Base-by-base conservation (phyloP, 2,113 vertebrate genomes). In the Spizaetus ornatus region DNA sequence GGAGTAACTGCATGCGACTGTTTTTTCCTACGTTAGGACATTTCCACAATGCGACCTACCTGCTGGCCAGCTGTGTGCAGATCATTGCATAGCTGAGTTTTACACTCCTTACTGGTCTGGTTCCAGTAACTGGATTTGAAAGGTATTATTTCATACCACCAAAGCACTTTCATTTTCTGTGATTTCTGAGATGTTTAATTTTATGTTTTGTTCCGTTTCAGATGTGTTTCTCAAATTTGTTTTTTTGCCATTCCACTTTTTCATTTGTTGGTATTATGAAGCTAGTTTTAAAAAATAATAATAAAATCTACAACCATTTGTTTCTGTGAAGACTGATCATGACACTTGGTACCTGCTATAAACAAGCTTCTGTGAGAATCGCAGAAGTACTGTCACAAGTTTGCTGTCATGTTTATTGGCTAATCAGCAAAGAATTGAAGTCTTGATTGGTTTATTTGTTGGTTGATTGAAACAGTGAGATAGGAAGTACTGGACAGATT, bases 371-470 rank as follows among this genome's bases (percentile, higher is more conserved):
- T 83, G 43, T 42, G 50, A 90, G 85, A 95, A 92, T 59, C 73
- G 32, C 79, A 79, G 78, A 96, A 94, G 81, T 80, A 82, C 47
- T 93, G 87, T 87, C 95, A 96, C 91, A 94, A 94, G 76, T 94
- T 83, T 91, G 52, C 84, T 96, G 93, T 86, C 95, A 92, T 89
- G 77, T 98, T 98, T 98, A 98, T 98, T 98, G 98, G 98, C 93
- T 98, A 98, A 99, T 98, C 98, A 98, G 98, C 98, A 99, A 99
- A 99, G 98, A 99, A 99, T 98, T 99, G 98, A 98, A 99, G 98
- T 98, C 98, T 98, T 99, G 98, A 98, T 98, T 99, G 98, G 98
- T 99, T 99, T 99, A 99, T 99, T 99, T 99, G 98, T 98, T 98
- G 97, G 95, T 97, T 99, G 99, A 99, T 99, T 98, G 99, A 99